Conservation (phyloP, 2,797 vertebrate species). For the Steatocranus sp. region DNA sequence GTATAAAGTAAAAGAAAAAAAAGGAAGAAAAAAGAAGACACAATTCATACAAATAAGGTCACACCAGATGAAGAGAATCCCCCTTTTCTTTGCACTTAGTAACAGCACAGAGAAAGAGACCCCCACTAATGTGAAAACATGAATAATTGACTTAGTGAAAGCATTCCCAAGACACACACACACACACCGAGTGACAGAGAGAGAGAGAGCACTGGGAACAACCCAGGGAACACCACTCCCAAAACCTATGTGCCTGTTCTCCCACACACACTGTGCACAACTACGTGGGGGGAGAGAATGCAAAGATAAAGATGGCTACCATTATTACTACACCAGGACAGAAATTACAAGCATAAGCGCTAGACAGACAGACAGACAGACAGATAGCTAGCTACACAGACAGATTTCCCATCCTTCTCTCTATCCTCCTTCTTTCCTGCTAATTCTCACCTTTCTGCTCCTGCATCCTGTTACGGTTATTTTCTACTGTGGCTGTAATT, state of each 20-base stretch:
- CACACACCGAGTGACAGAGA: background rate
- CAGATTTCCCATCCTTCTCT: background rate
- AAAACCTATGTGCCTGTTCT: background rate
- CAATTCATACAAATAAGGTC: background rate
- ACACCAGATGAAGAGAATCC: slow-evolving; percentile 12
- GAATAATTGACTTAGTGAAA: slow-evolving; percentile 71
- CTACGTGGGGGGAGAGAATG: slow-evolving; percentile 14
- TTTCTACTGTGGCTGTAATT: background rate
- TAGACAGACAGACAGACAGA: background rate
- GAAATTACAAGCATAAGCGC: background rate
- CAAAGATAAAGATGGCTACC: slow-evolving; percentile 46
- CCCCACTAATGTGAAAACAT: slow-evolving; percentile 64
- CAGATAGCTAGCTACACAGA: background rate
- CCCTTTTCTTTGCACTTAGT: slow-evolving; percentile 13
- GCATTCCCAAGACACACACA: slow-evolving; percentile 34
- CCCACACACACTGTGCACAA: slow-evolving; percentile 8
- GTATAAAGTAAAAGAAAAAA: background rate
- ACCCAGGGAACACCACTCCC: slow-evolving; percentile 60
- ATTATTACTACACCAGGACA: slow-evolving; percentile 24
- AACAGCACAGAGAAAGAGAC: slow-evolving; percentile 25
- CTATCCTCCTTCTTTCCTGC: background rate
- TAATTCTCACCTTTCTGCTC: background rate
- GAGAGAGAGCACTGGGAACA: slow-evolving; percentile 11
- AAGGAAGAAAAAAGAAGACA: background rate
- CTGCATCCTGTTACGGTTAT: background rate